Conservation (phyloP, 2,797 vertebrate genomes). For the Myotis myotis region DNA sequence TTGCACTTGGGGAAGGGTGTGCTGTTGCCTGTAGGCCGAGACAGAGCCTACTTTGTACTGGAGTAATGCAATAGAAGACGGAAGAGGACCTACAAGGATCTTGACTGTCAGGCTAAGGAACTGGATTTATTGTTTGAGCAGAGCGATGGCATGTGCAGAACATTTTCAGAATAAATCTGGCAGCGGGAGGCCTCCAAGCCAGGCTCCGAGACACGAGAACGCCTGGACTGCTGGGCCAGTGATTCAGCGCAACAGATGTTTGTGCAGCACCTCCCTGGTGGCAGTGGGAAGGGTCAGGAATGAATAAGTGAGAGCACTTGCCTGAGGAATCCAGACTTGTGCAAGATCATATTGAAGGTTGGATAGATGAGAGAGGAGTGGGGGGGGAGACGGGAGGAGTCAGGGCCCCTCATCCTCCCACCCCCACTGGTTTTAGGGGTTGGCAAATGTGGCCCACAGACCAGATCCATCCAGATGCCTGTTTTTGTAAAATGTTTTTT, state of each 20-base stretch:
- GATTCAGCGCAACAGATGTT: background rate
- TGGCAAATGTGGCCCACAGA: background rate
- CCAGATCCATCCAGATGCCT: background rate
- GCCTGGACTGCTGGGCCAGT: background rate
- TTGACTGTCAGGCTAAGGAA: background rate
- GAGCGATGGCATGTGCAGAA: background rate
- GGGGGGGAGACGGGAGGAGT: background rate
- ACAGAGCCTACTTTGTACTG: background rate
- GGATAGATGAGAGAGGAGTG: background rate
- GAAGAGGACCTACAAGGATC: background rate
- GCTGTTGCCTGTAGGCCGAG: background rate
- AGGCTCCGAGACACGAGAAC: background rate
- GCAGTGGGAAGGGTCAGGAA: background rate
- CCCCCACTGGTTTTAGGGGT: background rate
- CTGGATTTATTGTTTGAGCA: background rate
- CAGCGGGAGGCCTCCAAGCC: background rate
- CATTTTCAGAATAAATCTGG: slow-evolving; percentile 11
- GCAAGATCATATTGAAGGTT: background rate
- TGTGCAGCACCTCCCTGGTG: background rate
- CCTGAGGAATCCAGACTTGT: background rate
- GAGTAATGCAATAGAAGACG: background rate
- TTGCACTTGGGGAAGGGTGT: background rate
- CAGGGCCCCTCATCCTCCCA: background rate
- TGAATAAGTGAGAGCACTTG: background rate
- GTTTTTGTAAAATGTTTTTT: background rate